A percentile compares a stretch with the other conserved stretches of the same genome.
Evolutionary conservation across 2,797 vertebrate genomes (phyloP).

Genomic region (Alosa sapidissima): DNA sequence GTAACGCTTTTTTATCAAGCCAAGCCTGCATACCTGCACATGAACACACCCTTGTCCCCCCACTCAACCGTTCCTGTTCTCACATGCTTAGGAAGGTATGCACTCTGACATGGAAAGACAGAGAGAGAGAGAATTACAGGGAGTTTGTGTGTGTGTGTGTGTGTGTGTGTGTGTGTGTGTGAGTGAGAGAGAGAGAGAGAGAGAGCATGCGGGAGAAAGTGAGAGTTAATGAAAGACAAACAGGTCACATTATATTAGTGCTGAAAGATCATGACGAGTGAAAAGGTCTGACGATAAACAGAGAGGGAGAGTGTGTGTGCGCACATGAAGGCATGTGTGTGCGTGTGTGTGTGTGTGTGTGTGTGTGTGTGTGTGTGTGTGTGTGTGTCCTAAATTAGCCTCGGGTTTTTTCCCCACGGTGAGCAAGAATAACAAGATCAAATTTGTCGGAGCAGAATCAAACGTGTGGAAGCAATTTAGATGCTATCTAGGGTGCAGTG

Average conservation of each 20-base stretch:
- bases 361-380: conserved; percentile 31
- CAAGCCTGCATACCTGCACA: conserved; percentile 10
- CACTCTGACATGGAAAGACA: conserved; percentile 17
- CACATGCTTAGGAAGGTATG: background rate
- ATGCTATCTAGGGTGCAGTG: conserved; percentile 31
- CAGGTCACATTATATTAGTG: conserved; percentile 25
- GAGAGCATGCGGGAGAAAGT: background rate
- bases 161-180: background rate
- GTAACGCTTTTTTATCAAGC: conserved; percentile 14
- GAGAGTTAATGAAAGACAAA: conserved; percentile 37
- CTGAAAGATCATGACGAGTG: conserved; percentile 40
- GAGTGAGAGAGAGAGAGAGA: background rate
- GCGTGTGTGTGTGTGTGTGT: conserved; percentile 35
- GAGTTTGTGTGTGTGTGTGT: background rate
- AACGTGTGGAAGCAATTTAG: conserved; percentile 43
- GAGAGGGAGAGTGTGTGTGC: conserved; percentile 34
- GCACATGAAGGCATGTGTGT: background rate
- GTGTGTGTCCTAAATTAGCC: conserved; percentile 35
- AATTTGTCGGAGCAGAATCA: conserved; percentile 37
- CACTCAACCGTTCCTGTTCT: background rate
- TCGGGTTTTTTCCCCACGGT: conserved; percentile 15
- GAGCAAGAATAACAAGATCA: conserved; percentile 47
- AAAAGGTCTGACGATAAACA: conserved; percentile 34
- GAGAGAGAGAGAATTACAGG: background rate
- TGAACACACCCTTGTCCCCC: background rate